Percentiles rank a stretch among this genome's conserved stretches.
Evolutionary conservation across 2,888 invertebrate species (phyloP).

Genomic region (Cheilosia urbana): DNA sequence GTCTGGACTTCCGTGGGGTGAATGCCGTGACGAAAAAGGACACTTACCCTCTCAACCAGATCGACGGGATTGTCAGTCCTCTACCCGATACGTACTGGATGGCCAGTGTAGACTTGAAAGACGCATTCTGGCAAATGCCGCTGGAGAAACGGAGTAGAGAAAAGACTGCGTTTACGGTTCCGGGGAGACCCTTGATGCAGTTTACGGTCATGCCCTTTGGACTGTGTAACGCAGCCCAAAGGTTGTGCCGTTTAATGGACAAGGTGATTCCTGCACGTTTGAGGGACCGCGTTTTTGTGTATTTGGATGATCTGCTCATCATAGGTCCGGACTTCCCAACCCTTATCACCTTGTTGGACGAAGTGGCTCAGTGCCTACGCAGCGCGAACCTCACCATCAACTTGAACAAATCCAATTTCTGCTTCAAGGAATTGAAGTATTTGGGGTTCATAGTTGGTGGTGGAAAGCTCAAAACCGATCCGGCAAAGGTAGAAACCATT

Average conservation of each 20-base stretch:
- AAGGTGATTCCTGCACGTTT: slow-evolving; percentile 39
- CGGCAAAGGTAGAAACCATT: slow-evolving; percentile 48
- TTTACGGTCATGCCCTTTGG: slow-evolving; percentile 64
- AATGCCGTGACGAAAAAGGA: not conserved
- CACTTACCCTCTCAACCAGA: slow-evolving; percentile 29
- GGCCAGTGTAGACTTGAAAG: too few species aligned
- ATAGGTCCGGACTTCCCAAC: slow-evolving; percentile 48
- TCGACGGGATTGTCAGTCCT: slow-evolving; percentile 1
- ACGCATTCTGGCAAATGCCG: too few species aligned
- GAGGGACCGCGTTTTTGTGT: slow-evolving; percentile 26
- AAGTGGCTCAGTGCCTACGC: not conserved
- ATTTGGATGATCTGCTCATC: slow-evolving; percentile 48
- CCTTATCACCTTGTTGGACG: slow-evolving; percentile 32
- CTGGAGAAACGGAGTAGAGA: slow-evolving; percentile 4
- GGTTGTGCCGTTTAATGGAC: slow-evolving; percentile 62
- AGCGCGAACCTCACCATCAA: slow-evolving; percentile 56
- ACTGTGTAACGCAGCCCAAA: slow-evolving; percentile 68
- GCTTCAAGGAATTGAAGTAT: slow-evolving; percentile 54
- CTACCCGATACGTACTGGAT: not conserved
- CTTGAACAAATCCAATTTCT: slow-evolving; percentile 38
- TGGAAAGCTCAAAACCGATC: slow-evolving; percentile 47
- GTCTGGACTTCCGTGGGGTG: slow-evolving; percentile 76
- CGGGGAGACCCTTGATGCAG: slow-evolving; percentile 56
- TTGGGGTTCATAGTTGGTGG: slow-evolving; percentile 42
- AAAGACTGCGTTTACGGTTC: slow-evolving; percentile 52